These are phyloP conservation scores for Sceloporus undulatus DNA, from an alignment of 2,113 vertebrate genomes.

Conservation along the genomic window DNA sequence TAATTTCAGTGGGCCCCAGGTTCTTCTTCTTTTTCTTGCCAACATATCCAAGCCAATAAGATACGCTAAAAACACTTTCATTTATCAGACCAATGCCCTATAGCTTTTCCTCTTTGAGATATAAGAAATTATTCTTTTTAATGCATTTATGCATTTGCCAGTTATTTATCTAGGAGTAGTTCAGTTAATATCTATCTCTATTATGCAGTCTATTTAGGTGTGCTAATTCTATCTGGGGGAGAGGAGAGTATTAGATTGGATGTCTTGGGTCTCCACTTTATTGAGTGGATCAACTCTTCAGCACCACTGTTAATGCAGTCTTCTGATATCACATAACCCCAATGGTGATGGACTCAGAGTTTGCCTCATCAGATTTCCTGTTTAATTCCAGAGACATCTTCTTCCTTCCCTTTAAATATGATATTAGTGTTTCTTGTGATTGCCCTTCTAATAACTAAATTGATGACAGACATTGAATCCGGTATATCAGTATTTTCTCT, in stretches of 20 bases:
- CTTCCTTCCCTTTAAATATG: neutral
- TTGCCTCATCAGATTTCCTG: too few species aligned
- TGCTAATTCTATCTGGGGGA: neutral
- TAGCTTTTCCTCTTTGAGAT: conserved; percentile 24
- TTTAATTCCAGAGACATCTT: neutral
- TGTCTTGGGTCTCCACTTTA: too few species aligned
- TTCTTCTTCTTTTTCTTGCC: conserved; percentile 5
- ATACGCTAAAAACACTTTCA: neutral
- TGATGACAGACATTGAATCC: neutral
- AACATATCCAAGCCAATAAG: neutral
- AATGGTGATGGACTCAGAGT: neutral
- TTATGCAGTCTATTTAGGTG: neutral
- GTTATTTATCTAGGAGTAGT: conserved; percentile 10
- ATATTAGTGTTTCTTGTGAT: neutral
- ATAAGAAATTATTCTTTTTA: conserved; percentile 17
- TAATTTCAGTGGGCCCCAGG: neutral
- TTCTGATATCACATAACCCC: neutral
- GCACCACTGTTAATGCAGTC: neutral
- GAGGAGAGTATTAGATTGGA: too few species aligned
- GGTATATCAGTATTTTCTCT: neutral
- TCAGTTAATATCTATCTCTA: neutral
- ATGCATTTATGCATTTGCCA: neutral
- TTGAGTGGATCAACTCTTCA: neutral
- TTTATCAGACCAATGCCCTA: conserved; percentile 26
- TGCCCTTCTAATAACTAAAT: neutral